Percentiles rank a stretch among this genome's conserved stretches.
Evolutionary conservation across 2,113 vertebrate genomes (phyloP).

Genomic region (Vombatus ursinus): DNA sequence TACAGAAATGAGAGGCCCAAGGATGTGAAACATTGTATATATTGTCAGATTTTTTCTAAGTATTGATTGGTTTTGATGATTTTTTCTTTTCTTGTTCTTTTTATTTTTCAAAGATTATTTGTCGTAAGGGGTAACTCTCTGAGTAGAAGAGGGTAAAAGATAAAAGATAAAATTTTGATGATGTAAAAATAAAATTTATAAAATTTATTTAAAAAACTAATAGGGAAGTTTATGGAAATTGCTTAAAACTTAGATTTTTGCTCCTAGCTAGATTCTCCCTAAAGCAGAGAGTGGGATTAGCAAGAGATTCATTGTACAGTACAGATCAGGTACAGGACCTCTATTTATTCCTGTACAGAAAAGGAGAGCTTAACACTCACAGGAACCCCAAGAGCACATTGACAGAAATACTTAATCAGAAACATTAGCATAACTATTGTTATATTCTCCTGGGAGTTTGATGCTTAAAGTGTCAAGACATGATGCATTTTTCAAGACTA

Average conservation of each 20-base stretch:
- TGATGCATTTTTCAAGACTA: neutral
- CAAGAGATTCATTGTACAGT: neutral
- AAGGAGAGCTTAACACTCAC: neutral
- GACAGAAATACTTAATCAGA: neutral
- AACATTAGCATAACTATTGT: neutral
- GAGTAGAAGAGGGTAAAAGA: neutral
- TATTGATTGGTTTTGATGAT: neutral
- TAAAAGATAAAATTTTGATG: neutral
- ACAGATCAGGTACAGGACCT: neutral
- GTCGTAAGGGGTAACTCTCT: neutral
- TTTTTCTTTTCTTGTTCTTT: neutral
- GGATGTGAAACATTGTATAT: neutral
- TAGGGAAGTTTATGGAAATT: neutral
- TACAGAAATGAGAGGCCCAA: neutral
- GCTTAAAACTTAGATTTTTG: neutral
- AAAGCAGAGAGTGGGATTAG: neutral
- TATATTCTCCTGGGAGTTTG: neutral
- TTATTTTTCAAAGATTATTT: neutral
- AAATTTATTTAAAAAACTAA: neutral
- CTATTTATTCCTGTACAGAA: neutral
- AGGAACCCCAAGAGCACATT: neutral
- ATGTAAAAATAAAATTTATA: neutral
- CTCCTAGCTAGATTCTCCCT: neutral
- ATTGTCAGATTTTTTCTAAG: neutral
- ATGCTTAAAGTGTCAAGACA: neutral